Conservation (phyloP, 2,797 vertebrate genomes). For the Enoplosus armatus region DNA sequence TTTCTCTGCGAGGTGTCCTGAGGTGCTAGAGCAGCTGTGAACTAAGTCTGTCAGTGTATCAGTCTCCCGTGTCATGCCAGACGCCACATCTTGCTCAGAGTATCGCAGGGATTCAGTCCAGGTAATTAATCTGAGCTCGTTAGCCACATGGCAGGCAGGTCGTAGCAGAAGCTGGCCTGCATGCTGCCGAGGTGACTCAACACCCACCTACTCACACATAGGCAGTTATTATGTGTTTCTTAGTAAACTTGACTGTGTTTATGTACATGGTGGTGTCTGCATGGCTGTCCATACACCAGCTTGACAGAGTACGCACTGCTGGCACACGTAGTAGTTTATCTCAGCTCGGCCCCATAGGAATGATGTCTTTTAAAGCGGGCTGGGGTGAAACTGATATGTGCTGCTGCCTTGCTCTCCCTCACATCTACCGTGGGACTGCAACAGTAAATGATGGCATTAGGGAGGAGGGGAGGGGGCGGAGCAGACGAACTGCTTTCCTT, state of each 20-base stretch:
- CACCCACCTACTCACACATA: slow-evolving; percentile 26
- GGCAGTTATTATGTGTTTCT: not conserved
- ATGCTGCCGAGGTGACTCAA: slow-evolving; percentile 27
- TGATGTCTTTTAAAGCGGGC: slow-evolving; percentile 53
- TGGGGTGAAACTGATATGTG: slow-evolving; percentile 66
- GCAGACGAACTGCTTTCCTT: slow-evolving; percentile 67
- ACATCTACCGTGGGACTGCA: slow-evolving; percentile 66
- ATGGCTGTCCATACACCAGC: slow-evolving; percentile 27
- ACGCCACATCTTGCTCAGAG: slow-evolving; percentile 66
- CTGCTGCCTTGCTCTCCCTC: slow-evolving; percentile 61
- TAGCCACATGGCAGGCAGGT: slow-evolving; percentile 72
- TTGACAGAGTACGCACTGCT: slow-evolving; percentile 40
- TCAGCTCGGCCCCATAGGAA: slow-evolving; percentile 37
- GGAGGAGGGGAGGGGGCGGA: slow-evolving; percentile 47
- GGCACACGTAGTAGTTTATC: slow-evolving; percentile 60
- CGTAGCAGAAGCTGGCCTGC: slow-evolving; percentile 28
- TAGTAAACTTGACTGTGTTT: slow-evolving; percentile 27
- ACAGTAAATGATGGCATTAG: slow-evolving; percentile 76
- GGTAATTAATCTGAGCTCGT: slow-evolving; percentile 79
- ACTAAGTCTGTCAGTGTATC: slow-evolving; percentile 65
- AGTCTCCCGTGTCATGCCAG: slow-evolving; percentile 66
- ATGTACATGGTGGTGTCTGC: slow-evolving; percentile 14
- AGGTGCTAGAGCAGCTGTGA: slow-evolving; percentile 69
- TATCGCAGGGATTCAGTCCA: slow-evolving; percentile 66
- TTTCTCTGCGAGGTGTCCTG: slow-evolving; percentile 56